Base-by-base conservation (phyloP, 1,140 invertebrate species). In the Caligus rogercresseyi region DNA sequence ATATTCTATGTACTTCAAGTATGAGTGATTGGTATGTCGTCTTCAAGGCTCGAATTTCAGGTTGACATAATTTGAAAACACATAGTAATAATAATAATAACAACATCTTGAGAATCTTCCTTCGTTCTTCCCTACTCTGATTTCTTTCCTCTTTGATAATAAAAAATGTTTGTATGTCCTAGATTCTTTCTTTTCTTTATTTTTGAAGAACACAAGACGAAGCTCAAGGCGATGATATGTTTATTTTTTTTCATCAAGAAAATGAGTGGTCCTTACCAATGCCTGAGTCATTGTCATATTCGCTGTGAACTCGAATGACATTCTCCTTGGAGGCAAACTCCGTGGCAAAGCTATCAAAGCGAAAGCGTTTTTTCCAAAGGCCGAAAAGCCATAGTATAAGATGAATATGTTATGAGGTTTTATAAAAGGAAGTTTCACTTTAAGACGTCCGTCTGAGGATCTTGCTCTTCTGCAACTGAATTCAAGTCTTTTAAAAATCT, bases 181-280 rank as follows among this genome's bases (percentile, higher is more conserved):
- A 21, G 20, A 21, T 20, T 56, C n/a, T 54, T 54, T 54, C 53
- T 16, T 23, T 7, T 13, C 43, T 51, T 51, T 51, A 14, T 51
- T n/a, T 51, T 13, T n/a, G 53, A 54, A 23, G 21, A 54, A 54
- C n/a, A 54, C 13, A 54, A 19, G 53, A 54, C 15, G 20, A 57
- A 57, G 23, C 23, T 57, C 55, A n/a, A n/a, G n/a, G 23, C 55
- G 23, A 57, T 23, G 16, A n/a, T 3, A 15, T 57, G 2, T 2
- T 19, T n/a, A 16, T n/a, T 16, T 57, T 16, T 23, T 15, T 26
- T 26, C 13, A 18, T n/a, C 18, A 19, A 25, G 57, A 60, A 26
- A 60, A 14, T 60, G 16, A 60, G 18, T n/a, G 15, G 52, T 53
- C 25, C 57, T 60, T 26, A 60, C 57, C 57, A 60, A 60, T 60